Evolutionary conservation across 2,888 invertebrate genomes (phyloP).

Genomic region (Flexamia atlantica): DNA sequence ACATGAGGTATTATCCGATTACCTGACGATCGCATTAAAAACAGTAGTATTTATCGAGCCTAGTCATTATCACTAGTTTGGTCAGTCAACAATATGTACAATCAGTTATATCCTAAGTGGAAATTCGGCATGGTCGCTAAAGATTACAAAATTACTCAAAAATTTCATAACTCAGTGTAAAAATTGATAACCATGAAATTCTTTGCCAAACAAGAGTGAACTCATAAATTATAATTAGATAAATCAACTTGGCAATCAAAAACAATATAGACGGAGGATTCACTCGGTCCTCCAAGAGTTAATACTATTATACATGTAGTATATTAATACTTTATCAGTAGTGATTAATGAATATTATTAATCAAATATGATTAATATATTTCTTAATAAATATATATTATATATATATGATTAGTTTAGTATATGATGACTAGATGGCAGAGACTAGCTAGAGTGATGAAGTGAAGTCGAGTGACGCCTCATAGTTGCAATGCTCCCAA

Average conservation of each 20-base stretch:
- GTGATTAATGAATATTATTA: constrained; percentile 62
- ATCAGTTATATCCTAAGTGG: constrained; percentile 57
- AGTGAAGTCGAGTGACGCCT: constrained; percentile 29
- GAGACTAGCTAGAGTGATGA: constrained; percentile 61
- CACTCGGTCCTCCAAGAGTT: constrained; percentile 57
- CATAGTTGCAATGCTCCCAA: constrained; percentile 48
- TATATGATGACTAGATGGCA: constrained; percentile 60
- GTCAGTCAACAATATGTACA: constrained; percentile 57
- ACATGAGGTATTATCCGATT: constrained; percentile 54
- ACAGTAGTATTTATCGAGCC: constrained; percentile 52
- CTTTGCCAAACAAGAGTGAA: constrained; percentile 64
- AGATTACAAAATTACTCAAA: constrained; percentile 56
- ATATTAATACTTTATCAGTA: constrained; percentile 61
- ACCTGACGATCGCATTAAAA: constrained; percentile 54
- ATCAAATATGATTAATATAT: constrained; percentile 63
- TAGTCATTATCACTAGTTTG: constrained; percentile 55
- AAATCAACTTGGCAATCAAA: constrained; percentile 55
- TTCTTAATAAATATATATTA: constrained; percentile 64
- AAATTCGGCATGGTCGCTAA: constrained; percentile 63
- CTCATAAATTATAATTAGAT: constrained; percentile 59
- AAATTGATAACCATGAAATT: constrained; percentile 65
- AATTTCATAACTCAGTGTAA: constrained; percentile 35
- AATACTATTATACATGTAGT: constrained; percentile 62
- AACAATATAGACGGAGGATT: constrained; percentile 54
- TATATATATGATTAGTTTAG: constrained; percentile 64